These are phyloP conservation scores for Ericerus pela DNA, from an alignment of 1,140 invertebrate genomes.

Conservation along the genomic window DNA sequence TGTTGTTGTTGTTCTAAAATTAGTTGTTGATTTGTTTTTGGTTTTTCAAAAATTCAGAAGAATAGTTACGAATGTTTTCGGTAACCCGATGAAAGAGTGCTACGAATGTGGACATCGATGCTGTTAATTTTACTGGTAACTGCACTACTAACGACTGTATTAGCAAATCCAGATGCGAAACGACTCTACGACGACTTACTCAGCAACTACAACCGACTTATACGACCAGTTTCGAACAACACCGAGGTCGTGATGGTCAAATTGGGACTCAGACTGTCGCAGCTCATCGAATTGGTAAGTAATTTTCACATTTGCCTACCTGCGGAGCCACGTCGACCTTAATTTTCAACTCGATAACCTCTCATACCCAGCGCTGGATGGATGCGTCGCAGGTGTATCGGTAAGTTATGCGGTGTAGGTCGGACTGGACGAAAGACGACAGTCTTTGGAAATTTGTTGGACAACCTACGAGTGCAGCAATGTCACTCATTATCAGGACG, in stretches of 20 bases:
- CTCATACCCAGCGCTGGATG: no score
- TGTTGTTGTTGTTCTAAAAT: background rate
- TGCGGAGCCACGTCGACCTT: no score
- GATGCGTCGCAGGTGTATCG: no score
- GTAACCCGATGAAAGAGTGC: no score
- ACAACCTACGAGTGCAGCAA: no score
- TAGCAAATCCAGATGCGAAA: conserved; percentile 74
- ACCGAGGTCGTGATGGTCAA: conserved; percentile 86
- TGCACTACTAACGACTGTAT: background rate
- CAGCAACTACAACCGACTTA: conserved; percentile 90
- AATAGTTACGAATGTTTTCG: no score
- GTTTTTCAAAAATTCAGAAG: background rate
- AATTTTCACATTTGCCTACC: no score
- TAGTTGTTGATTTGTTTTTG: background rate
- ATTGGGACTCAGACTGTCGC: conserved; percentile 76
- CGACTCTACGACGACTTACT: conserved; percentile 86
- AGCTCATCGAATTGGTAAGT: conserved; percentile 88
- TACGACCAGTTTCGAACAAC: conserved; percentile 82
- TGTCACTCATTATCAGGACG: no score
- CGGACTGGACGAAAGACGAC: no score
- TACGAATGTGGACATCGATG: conserved; percentile 3
- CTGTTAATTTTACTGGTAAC: background rate
- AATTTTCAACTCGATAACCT: no score
- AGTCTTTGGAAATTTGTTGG: no score
- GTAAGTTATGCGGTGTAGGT: no score